Evolutionary conservation across 2,888 invertebrate species (phyloP), one percentile per base, ranked within the genome.

Genomic region (Nycteola revayana): DNA sequence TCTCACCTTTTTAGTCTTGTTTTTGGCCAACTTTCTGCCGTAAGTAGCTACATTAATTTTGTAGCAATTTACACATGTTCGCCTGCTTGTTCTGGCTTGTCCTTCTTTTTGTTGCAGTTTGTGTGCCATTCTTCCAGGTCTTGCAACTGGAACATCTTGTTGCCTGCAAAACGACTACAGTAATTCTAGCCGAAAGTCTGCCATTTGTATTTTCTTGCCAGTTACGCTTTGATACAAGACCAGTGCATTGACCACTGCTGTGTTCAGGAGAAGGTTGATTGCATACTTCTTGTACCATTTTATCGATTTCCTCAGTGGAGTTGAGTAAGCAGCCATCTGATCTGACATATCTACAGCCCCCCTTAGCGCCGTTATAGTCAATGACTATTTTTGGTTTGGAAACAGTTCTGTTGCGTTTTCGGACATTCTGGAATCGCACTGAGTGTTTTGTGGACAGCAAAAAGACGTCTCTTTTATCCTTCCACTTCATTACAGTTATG

Each of bases 281-380:
- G 45, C 57, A 10, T 46, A n/a, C 35, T 52, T 50, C 42, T 52
- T 52, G 25, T 51, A 50, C 52, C 48, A 53, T 39, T 53, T 51
- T 5, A 53, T 9, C 9, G 49, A 35, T 28, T 54, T 60, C n/a
- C 55, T 38, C 24, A 55, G 37, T 34, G 55, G 50, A 9, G 51
- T 43, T 28, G 35, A 31, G 32, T 55, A 56, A 33, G 52, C 49
- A 21, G 42, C 41, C 50, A 57, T 53, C 34, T 59, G 50, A 32
- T 50, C 49, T 18, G 41, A 31, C 14, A 46, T 25, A 42, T 50
- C 49, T 17, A 49, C 47, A 29, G 34, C 36, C 32, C n/a, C n/a
- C 37, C 36, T 48, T 48, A 10, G 49, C 40, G 11, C 44, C 42
- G 24, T 55, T 55, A 31, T 55, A 52, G 27, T 53, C 47, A 11